These are phyloP conservation scores for Hephaestus fuliginosus DNA, from an alignment of 2,797 vertebrate genomes.

Conservation along the genomic window DNA sequence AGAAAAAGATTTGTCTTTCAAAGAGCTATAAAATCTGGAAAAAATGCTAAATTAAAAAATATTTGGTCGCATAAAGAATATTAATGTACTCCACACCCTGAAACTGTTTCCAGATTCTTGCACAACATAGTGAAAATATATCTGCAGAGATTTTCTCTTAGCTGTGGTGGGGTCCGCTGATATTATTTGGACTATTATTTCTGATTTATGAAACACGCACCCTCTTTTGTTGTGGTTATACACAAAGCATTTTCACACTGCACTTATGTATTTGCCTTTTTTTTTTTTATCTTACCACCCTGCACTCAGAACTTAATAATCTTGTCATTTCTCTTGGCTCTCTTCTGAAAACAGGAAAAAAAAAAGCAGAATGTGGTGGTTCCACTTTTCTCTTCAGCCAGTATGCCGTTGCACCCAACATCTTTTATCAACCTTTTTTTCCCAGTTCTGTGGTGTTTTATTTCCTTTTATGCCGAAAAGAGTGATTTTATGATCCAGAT, in stretches of 20 bases:
- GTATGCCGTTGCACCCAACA: conserved; percentile 16
- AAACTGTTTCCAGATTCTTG: conserved; percentile 44
- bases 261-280: conserved; percentile 54
- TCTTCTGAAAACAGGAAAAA: conserved; percentile 20
- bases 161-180: conserved; percentile 39
- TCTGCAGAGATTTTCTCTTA: conserved; percentile 20
- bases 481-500: conserved; percentile 48
- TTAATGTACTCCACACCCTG: conserved; percentile 23
- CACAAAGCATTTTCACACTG: conserved; percentile 53
- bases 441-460: conserved; percentile 42
- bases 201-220: conserved; percentile 22
- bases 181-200: conserved; percentile 32
- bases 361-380: conserved; percentile 9
- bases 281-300: conserved; percentile 17
- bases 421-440: conserved; percentile 29
- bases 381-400: conserved; percentile 18
- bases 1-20: conserved; percentile 29
- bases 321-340: conserved; percentile 33
- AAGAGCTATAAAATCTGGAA: conserved; percentile 15
- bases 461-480: conserved; percentile 42
- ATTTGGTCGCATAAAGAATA: conserved; percentile 17
- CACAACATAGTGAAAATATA: conserved; percentile 43
- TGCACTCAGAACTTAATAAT: conserved; percentile 25
- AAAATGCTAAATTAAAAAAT: conserved; percentile 19
- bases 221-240: conserved; percentile 24